phyloP scores from a whole-genome alignment of 53 echinoderm and acorn worm genomes.

The Patiria pectinifera region DNA sequence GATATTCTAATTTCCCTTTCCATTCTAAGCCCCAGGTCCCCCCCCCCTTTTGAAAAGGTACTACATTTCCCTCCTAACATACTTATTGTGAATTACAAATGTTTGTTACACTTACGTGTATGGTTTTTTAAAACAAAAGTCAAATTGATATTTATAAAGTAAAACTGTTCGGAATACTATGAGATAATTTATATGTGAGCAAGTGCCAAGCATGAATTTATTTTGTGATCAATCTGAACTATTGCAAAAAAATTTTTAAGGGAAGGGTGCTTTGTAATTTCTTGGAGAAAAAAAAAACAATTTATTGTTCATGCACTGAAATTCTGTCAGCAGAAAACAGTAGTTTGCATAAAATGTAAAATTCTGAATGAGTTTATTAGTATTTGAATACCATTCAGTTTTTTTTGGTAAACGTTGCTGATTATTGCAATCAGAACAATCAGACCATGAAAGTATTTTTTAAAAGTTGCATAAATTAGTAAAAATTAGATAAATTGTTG shows the following conservation, averaged over 20 bases:
- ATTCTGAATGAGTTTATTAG: too few relatives aligned
- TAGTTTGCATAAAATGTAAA: not conserved
- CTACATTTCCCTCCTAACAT: not conserved
- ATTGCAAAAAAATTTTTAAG: too few relatives aligned
- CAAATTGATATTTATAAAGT: not conserved
- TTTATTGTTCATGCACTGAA: not conserved
- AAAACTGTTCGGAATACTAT: not conserved
- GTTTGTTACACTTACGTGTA: too few relatives aligned
- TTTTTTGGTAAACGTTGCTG: not conserved
- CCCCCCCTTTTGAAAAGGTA: not conserved
- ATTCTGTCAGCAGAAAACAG: not conserved
- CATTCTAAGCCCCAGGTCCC: not conserved
- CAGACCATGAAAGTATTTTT: not conserved
- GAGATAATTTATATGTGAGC: too few relatives aligned
- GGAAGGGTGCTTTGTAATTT: too few relatives aligned
- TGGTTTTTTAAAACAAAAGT: not conserved
- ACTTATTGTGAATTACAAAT: not conserved
- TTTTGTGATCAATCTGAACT: too few relatives aligned
- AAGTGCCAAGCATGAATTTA: too few relatives aligned
- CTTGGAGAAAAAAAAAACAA: too few relatives aligned
- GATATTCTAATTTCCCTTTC: not conserved
- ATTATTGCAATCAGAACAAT: not conserved
- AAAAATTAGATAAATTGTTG: too few relatives aligned
- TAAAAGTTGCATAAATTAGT: not conserved
- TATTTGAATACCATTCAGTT: not conserved